Base-by-base conservation (phyloP, 2,888 invertebrate species). In the Melanchra persicariae region DNA sequence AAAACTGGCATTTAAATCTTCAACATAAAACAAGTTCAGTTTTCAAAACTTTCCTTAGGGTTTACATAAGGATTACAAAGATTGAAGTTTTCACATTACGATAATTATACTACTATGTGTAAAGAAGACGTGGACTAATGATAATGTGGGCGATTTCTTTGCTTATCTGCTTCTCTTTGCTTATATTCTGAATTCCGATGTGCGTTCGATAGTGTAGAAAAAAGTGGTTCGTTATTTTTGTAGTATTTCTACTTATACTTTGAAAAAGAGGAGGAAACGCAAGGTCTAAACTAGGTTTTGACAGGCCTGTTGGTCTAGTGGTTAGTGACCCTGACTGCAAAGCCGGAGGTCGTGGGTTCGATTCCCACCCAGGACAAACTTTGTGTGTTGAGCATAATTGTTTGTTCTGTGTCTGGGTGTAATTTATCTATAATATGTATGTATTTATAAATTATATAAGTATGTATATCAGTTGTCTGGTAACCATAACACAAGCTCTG, bases 131-230 rank as follows among this genome's bases (percentile, higher is more conserved):
- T 17, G 22, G 24, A 78, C n/a, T 65, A 65, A 76, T 70, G 57
- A 34, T 57, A 34, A 62, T 61, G 65, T 58, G n/a, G 65, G 64
- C 58, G 57, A 58, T 69, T 59, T 49, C 6, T 59, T 71, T 79
- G 49, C 22, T 79, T 71, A 30, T 72, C n/a, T 57, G n/a, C n/a
- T n/a, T n/a, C n/a, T 49, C 6, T 59, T 71, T 79, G 49, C 22
- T 79, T 71, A 30, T 72, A 19, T 57, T 17, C 24, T 9, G 40
- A 60, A 78, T 76, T 64, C 79, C 64, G 43, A 61, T 71, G 59
- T 51, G 4, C 26, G 2, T 24, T 10, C 6, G 47, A 19, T 58
- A 34, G 6, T 51, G 24, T 52, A 54, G 19, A 3, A 60, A 77
- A 64, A 77, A 30, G 9, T 22, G 19, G 22, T 49, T 40, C 0